phyloP scores from a whole-genome alignment of 2,113 vertebrate genomes.

The Castor canadensis region DNA sequence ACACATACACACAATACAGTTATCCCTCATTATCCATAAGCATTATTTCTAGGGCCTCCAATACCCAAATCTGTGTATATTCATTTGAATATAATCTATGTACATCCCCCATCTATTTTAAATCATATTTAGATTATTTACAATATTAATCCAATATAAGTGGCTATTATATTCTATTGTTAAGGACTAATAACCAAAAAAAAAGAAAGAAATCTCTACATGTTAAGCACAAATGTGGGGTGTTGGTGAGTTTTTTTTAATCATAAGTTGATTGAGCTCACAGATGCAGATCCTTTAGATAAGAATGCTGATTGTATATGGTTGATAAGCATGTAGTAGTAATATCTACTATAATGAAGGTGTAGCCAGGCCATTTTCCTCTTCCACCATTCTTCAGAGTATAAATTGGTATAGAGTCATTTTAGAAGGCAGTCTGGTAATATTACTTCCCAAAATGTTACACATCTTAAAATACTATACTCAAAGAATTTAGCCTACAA shows the following conservation, averaged over 20 bases:
- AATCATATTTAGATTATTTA: too few relatives aligned
- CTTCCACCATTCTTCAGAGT: background rate
- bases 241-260: too few relatives aligned
- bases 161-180: background rate
- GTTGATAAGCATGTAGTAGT: background rate
- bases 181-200: too few relatives aligned
- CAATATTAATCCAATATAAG: background rate
- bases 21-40: background rate
- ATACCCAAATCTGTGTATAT: background rate
- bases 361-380: constrained; percentile 1
- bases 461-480: background rate
- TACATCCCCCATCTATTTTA: too few relatives aligned
- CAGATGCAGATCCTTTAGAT: background rate
- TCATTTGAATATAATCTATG: too few relatives aligned
- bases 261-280: background rate
- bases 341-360: background rate
- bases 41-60: background rate
- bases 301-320: background rate
- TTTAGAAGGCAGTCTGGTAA: background rate
- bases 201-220: background rate
- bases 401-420: background rate
- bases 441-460: background rate
- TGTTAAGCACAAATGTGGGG: background rate
- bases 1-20: background rate
- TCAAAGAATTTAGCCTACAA: background rate